Conservation (phyloP, 37 sponge, comb jelly and placozoan species). For the Axinella damicornis region DNA sequence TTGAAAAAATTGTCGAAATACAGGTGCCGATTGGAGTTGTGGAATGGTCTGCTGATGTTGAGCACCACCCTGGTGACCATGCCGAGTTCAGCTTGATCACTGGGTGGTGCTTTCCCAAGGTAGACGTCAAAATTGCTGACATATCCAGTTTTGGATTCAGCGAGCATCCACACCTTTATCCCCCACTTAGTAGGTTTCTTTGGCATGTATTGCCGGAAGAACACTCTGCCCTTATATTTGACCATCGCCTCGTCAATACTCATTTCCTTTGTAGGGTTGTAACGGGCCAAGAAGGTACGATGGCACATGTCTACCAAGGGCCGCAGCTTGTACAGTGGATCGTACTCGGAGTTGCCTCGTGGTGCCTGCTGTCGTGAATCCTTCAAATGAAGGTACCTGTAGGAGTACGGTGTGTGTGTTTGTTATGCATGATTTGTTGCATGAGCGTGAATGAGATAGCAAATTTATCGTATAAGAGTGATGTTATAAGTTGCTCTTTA, state of each 20-base stretch:
- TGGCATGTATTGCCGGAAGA: not conserved
- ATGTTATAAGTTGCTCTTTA: no score
- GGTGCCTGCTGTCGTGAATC: no score
- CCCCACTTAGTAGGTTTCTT: not conserved
- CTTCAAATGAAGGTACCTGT: no score
- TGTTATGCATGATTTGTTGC: no score
- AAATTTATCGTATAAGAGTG: no score
- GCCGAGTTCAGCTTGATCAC: not conserved
- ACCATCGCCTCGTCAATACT: slow-evolving; percentile 8
- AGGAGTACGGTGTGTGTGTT: no score
- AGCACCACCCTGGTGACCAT: not conserved
- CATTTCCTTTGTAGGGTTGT: not conserved
- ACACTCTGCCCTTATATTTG: not conserved
- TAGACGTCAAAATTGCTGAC: slow-evolving; percentile 6
- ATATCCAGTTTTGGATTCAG: slow-evolving; percentile 18
- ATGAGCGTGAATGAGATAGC: no score
- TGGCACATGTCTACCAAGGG: no score
- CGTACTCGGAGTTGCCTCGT: no score
- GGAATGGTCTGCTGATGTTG: not conserved
- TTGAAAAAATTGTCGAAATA: not conserved
- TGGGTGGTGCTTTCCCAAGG: slow-evolving; percentile 4
- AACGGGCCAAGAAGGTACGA: no score
- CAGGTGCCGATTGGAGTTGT: not conserved
- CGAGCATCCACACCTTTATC: not conserved
- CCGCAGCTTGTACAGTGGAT: no score